These are phyloP conservation scores for Tipula helvola DNA, from an alignment of 2,888 invertebrate genomes.

Conservation along the genomic window DNA sequence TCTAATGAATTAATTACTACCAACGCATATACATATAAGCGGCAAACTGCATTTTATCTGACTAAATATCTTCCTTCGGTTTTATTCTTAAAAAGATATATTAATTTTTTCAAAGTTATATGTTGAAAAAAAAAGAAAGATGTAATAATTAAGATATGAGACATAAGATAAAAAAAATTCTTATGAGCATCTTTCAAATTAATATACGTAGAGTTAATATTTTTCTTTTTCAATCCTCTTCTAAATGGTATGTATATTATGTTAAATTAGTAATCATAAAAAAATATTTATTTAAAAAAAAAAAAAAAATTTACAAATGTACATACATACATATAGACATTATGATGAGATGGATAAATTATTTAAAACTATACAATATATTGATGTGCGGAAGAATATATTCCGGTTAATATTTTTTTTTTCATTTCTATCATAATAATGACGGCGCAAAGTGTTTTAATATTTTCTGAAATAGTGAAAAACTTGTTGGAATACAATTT, in stretches of 20 bases:
- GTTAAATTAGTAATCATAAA: background rate
- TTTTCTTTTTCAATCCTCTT: background rate
- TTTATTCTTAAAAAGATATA: background rate
- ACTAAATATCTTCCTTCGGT: background rate
- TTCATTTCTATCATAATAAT: background rate
- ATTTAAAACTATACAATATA: background rate
- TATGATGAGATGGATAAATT: background rate
- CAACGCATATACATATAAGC: background rate
- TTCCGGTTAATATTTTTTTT: background rate
- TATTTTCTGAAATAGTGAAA: background rate
- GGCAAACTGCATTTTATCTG: background rate
- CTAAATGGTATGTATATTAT: background rate
- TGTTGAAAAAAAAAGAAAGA: background rate
- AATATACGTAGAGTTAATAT: background rate
- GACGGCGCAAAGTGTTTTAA: background rate
- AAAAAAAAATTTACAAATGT: background rate
- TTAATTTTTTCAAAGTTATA: background rate
- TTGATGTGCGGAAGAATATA: background rate
- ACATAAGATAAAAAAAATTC: background rate
- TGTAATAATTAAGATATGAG: background rate
- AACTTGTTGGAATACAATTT: background rate
- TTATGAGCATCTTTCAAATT: background rate
- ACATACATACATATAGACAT: background rate
- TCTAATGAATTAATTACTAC: background rate
- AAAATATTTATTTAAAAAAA: background rate